phyloP scores from a whole-genome alignment of 2,888 invertebrate species.

The Nomada ferruginata region DNA sequence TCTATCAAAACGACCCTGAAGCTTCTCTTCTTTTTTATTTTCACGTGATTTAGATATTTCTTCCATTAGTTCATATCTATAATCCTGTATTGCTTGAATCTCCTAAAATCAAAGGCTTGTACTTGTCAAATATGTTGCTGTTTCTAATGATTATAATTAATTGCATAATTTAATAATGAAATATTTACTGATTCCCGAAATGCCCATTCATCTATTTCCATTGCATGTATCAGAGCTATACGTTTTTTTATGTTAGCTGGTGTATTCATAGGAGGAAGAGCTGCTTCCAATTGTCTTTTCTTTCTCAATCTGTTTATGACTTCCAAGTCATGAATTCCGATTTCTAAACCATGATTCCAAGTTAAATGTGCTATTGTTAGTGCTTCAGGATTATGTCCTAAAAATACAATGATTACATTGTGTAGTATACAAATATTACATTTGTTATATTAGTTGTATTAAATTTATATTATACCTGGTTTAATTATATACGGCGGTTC shows the following conservation, averaged over 20 bases:
- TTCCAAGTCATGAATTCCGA: conserved; percentile 87
- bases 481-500: conserved; percentile 87
- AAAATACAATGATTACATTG: conserved; percentile 29
- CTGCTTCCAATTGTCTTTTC: conserved; percentile 87
- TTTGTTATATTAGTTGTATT: conserved; percentile 47
- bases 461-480: conserved; percentile 71
- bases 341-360: conserved; percentile 88
- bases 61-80: conserved; percentile 89
- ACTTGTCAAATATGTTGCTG: not conserved
- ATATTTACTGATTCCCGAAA: conserved; percentile 89
- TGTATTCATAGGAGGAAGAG: conserved; percentile 86
- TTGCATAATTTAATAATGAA: conserved; percentile 14
- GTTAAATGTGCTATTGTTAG: conserved; percentile 87
- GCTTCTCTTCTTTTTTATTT: conserved; percentile 83
- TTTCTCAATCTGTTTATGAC: conserved; percentile 89
- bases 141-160: not conserved
- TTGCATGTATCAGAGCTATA: conserved; percentile 89
- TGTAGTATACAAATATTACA: conserved; percentile 1
- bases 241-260: conserved; percentile 87
- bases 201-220: conserved; percentile 93
- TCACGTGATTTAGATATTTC: conserved; percentile 87
- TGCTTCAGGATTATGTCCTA: conserved; percentile 86
- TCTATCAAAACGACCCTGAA: conserved; percentile 83
- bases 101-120: conserved; percentile 84
- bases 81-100: conserved; percentile 89